These are phyloP conservation scores for Dasysyrphus tricinctus DNA, from an alignment of 2,888 invertebrate species.

Conservation along the genomic window DNA sequence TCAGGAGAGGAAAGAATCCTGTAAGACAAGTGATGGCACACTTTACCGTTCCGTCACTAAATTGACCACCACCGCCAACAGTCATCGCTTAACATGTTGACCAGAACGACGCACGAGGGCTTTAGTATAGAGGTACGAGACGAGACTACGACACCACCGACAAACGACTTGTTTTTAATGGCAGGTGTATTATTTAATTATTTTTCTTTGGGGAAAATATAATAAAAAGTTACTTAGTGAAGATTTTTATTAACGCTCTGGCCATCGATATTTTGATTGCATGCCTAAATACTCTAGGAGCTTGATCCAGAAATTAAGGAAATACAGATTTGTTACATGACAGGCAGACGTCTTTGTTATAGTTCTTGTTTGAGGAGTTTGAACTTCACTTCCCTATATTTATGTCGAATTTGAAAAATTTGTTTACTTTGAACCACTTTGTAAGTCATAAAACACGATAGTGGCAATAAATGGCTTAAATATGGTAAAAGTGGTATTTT, in stretches of 20 bases:
- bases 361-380: neutral
- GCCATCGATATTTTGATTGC: constrained; percentile 56
- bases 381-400: too few species aligned
- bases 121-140: neutral
- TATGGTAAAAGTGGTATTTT: too few species aligned
- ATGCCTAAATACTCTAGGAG: constrained; percentile 54
- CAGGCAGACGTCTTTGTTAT: neutral
- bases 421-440: too few species aligned
- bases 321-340: neutral
- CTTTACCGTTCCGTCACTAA: constrained; percentile 67
- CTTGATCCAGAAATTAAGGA: constrained; percentile 46
- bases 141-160: constrained; percentile 7
- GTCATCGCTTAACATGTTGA: constrained; percentile 9
- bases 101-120: constrained; percentile 4
- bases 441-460: too few species aligned
- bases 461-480: too few species aligned
- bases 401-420: too few species aligned
- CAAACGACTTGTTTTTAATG: constrained; percentile 60
- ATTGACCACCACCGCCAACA: constrained; percentile 11
- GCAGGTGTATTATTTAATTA: constrained; percentile 75
- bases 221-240: constrained; percentile 69
- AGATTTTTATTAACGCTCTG: constrained; percentile 69
- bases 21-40: constrained; percentile 70
- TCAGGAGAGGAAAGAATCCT: constrained; percentile 46
- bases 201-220: constrained; percentile 69